These are phyloP conservation scores for Galemys pyrenaicus DNA, from an alignment of 2,113 vertebrate species.

Conservation along the genomic window DNA sequence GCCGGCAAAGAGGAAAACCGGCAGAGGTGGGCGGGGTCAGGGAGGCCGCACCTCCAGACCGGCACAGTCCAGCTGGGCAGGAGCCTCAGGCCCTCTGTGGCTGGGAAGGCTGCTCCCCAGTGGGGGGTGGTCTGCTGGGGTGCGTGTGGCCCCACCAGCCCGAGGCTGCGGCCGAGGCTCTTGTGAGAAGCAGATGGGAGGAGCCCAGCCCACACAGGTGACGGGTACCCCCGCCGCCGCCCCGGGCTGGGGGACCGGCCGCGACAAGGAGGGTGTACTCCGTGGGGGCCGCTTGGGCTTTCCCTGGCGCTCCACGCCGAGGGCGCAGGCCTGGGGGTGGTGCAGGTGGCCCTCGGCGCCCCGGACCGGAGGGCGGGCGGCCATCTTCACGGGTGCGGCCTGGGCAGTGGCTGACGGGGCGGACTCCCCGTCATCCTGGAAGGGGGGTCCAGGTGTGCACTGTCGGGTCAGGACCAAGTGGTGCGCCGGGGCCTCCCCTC, in stretches of 20 bases:
- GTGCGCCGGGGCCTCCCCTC: too few relatives aligned
- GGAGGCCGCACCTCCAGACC: neutral
- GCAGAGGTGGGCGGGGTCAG: neutral
- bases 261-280: neutral
- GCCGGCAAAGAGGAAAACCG: neutral
- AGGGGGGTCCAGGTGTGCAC: too few relatives aligned
- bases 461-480: too few relatives aligned
- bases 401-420: neutral
- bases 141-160: neutral
- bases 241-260: too few relatives aligned
- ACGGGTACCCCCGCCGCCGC: too few relatives aligned
- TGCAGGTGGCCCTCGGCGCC: neutral
- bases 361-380: neutral
- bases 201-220: too few relatives aligned
- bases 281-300: neutral
- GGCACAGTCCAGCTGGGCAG: too few relatives aligned
- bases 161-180: neutral
- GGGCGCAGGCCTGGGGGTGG: neutral
- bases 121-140: neutral
- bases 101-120: neutral
- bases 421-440: too few relatives aligned
- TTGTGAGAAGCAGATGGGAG: too few relatives aligned
- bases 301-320: neutral
- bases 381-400: rapidly evolving
- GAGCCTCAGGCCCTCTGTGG: neutral